These are phyloP conservation scores for Martes martes DNA, from an alignment of 2,113 vertebrate species.

Conservation along the genomic window DNA sequence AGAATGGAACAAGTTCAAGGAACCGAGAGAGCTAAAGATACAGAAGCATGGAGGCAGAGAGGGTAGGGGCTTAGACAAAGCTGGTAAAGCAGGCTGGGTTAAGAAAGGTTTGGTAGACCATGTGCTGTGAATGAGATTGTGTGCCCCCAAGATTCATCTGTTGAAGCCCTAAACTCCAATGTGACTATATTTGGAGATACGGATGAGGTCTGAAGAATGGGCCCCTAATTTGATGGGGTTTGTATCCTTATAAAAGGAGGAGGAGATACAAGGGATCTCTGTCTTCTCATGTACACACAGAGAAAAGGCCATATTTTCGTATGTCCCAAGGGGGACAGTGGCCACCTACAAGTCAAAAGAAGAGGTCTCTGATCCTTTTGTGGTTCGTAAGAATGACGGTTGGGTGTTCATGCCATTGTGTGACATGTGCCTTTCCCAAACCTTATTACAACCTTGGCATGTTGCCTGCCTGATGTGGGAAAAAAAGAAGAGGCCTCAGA, in stretches of 20 bases:
- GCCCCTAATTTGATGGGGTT: not conserved
- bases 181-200: not conserved
- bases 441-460: not conserved
- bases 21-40: not conserved
- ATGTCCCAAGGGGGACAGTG: not conserved
- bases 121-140: not conserved
- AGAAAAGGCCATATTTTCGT: not conserved
- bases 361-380: not conserved
- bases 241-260: not conserved
- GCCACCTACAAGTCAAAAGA: not conserved
- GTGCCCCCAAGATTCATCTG: not conserved
- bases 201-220: not conserved
- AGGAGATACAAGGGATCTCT: not conserved
- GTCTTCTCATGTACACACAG: not conserved
- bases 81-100: not conserved
- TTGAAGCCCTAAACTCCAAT: not conserved
- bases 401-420: not conserved
- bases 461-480: not conserved
- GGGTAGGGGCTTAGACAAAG: not conserved
- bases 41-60: not conserved
- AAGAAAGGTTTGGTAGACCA: not conserved
- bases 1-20: not conserved
- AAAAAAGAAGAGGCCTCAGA: not conserved
- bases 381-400: not conserved
- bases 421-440: not conserved